Evolutionary conservation across 23 tunicate species (phyloP).

Genomic region (Styela plicata): DNA sequence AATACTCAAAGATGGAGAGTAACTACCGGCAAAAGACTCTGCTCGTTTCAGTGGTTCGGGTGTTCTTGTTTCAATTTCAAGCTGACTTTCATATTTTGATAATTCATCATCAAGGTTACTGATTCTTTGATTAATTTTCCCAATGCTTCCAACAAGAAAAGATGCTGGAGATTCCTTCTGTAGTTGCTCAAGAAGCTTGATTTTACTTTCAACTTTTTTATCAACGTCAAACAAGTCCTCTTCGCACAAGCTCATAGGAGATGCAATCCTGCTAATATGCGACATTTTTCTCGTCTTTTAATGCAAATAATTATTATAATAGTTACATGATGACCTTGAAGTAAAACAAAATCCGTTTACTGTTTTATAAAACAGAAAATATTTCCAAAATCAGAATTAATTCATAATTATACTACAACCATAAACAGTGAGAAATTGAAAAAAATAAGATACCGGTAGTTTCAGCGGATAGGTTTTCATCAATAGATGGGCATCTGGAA

Average conservation of each 20-base stretch:
- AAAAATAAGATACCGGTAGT: no score
- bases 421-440: no score
- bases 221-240: constrained; percentile 76
- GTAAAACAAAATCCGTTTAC: neutral
- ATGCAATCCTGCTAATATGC: constrained; percentile 79
- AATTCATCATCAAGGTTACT: constrained; percentile 47
- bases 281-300: constrained; percentile 35
- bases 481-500: no score
- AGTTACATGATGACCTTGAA: neutral
- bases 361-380: neutral
- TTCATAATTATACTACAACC: no score
- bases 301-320: neutral
- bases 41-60: constrained; percentile 1
- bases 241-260: constrained; percentile 89
- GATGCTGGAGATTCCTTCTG: constrained; percentile 55
- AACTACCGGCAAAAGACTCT: constrained; percentile 11
- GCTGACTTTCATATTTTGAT: constrained; percentile 66
- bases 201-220: constrained; percentile 64
- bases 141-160: constrained; percentile 78
- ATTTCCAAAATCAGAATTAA: no score
- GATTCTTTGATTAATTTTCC: constrained; percentile 61
- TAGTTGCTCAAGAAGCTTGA: constrained; percentile 27
- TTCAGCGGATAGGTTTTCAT: no score
- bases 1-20: neutral
- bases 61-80: constrained; percentile 67